A percentile compares a stretch with the other conserved stretches of the same genome.
phyloP scores from a whole-genome alignment of 1,140 invertebrate genomes.

The Andrena cerasifolii region DNA sequence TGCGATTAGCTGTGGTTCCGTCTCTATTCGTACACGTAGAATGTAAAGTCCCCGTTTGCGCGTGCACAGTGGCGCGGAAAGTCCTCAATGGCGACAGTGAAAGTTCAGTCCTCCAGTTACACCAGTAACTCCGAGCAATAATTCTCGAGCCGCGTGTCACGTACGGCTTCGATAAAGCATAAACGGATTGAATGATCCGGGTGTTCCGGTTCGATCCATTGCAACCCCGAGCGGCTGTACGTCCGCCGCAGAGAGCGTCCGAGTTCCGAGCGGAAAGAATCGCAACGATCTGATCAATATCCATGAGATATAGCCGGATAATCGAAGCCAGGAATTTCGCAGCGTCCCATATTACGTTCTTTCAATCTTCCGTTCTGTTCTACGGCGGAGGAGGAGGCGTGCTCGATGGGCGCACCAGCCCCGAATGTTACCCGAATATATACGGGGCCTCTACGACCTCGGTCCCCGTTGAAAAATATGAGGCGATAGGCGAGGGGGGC shows the following conservation, averaged over 20 bases:
- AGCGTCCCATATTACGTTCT: slow-evolving; percentile 34
- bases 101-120: not conserved
- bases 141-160: not conserved
- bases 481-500: slow-evolving; percentile 50
- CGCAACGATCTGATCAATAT: slow-evolving; percentile 14
- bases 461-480: slow-evolving; percentile 63
- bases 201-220: not conserved
- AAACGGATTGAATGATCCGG: not conserved
- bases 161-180: not conserved
- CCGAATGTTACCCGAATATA: slow-evolving; percentile 51
- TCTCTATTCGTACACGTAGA: too few relatives aligned
- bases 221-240: too few relatives aligned
- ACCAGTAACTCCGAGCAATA: not conserved
- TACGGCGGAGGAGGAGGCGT: slow-evolving; percentile 17
- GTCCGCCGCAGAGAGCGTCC: not conserved
- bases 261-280: slow-evolving; percentile 4
- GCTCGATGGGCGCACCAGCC: too few relatives aligned
- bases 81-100: too few relatives aligned
- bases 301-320: slow-evolving; percentile 35
- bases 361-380: slow-evolving; percentile 32
- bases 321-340: slow-evolving; percentile 39
- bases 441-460: slow-evolving; percentile 28
- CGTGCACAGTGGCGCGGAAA: too few relatives aligned
- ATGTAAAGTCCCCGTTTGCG: too few relatives aligned
- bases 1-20: too few relatives aligned